Evolutionary conservation across 2,888 invertebrate genomes (phyloP).

Genomic region (Agrenia bidenticulata): DNA sequence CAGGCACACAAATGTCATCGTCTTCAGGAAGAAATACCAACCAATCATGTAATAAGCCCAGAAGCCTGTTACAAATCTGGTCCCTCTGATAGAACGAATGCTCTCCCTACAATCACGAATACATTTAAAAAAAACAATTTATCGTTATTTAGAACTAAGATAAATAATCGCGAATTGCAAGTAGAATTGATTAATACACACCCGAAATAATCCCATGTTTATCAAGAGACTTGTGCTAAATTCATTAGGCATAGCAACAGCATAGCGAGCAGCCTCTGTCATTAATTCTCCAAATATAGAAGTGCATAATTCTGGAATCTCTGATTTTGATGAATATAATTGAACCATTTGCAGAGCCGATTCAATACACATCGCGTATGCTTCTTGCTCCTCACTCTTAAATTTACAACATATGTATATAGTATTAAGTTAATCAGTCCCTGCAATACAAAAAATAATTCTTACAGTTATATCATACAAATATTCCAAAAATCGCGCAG

Average conservation of each 20-base stretch:
- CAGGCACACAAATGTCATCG: background rate
- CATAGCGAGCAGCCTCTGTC: background rate
- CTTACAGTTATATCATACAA: slow-evolving; percentile 12
- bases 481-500: background rate
- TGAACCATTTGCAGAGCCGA: slow-evolving; percentile 2
- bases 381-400: background rate
- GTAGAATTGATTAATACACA: background rate
- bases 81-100: background rate
- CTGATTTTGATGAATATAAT: background rate
- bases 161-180: too few relatives aligned
- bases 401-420: background rate
- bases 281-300: slow-evolving; percentile 1
- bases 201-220: slow-evolving; percentile 11
- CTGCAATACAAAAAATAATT: background rate
- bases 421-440: background rate
- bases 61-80: background rate
- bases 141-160: too few relatives aligned
- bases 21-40: background rate
- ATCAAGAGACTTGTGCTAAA: slow-evolving; percentile 7
- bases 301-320: background rate
- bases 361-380: slow-evolving; percentile 10
- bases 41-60: background rate
- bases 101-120: too few relatives aligned
- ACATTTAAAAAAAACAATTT: too few relatives aligned
- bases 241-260: background rate